phyloP scores from a whole-genome alignment of 1,140 invertebrate species.

The Pseudomyrmex gracilis region DNA sequence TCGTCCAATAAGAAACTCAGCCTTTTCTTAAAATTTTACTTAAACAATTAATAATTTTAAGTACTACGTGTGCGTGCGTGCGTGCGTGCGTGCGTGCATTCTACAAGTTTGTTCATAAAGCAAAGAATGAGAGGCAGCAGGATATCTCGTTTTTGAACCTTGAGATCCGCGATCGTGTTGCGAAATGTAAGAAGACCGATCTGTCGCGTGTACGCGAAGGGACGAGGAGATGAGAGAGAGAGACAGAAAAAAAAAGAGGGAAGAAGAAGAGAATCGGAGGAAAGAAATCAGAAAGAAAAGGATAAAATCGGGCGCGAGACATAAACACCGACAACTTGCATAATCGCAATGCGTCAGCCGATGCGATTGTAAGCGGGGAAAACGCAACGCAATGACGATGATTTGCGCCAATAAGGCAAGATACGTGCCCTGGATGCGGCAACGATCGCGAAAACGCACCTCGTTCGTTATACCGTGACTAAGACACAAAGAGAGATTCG shows the following conservation, averaged over 20 bases:
- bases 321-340: slow-evolving; percentile 74
- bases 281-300: slow-evolving; percentile 48
- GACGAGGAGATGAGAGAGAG: not conserved
- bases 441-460: slow-evolving; percentile 40
- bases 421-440: slow-evolving; percentile 77
- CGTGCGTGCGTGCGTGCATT: too few species aligned
- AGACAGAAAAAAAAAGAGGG: not conserved
- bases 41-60: not conserved
- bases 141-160: slow-evolving; percentile 13
- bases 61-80: not conserved
- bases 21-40: not conserved
- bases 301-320: slow-evolving; percentile 64
- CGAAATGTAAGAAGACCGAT: slow-evolving; percentile 50
- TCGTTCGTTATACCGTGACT: not conserved
- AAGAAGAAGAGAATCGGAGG: not conserved
- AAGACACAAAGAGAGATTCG: slow-evolving; percentile 8
- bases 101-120: not conserved
- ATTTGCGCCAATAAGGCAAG: slow-evolving; percentile 79
- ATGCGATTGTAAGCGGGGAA: slow-evolving; percentile 42
- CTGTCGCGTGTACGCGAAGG: not conserved
- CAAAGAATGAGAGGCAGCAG: slow-evolving; percentile 21
- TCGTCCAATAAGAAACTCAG: not conserved
- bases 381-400: slow-evolving; percentile 52
- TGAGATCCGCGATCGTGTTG: slow-evolving; percentile 61
- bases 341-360: slow-evolving; percentile 77